Base-by-base conservation (phyloP, 2,888 invertebrate genomes). In the Clunio marinus region DNA sequence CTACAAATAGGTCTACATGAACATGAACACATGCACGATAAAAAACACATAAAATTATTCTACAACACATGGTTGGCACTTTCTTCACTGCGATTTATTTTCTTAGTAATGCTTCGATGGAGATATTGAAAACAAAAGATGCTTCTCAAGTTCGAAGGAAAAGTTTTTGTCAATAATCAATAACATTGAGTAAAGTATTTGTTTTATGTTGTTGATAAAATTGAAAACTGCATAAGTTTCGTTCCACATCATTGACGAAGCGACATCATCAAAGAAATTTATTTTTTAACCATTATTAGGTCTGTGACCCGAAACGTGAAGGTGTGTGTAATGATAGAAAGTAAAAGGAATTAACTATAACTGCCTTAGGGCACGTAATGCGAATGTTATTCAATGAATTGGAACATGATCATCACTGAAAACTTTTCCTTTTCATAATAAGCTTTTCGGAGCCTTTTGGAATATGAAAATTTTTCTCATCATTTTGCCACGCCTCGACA, bases 311-410 rank as follows among this genome's bases (percentile, higher is more conserved):
- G n/a, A n/a, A n/a, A n/a, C n/a, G n/a, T n/a, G n/a, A n/a, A n/a
- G n/a, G n/a, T n/a, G n/a, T n/a, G n/a, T n/a, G n/a, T n/a, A n/a
- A n/a, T n/a, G n/a, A n/a, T n/a, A n/a, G n/a, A n/a, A n/a, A n/a
- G n/a, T n/a, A n/a, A n/a, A n/a, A n/a, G n/a, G n/a, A 60, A 60
- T 37, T 37, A 60, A 60, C 37, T 51, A 51, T 41, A 41, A 59
- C 8, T 32, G n/a, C 15, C 15, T 59, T 27, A 15, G 22, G 37
- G 60, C 60, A 60, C 60, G 60, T 60, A 37, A 37, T 60, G 15
- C 35, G 59, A 60, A 60, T 37, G 37, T 22, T 20, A 20, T 37
- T 60, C 22, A 20, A 59, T 59, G 35, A 32, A 60, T 17, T 60
- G 35, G 37, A 37, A 60, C 17, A 60, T 37, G 35, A n/a, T 32